Percentiles rank a stretch among this genome's conserved stretches.
phyloP scores from a whole-genome alignment of 2,113 vertebrate genomes.

The Psephotus haematonotus region DNA sequence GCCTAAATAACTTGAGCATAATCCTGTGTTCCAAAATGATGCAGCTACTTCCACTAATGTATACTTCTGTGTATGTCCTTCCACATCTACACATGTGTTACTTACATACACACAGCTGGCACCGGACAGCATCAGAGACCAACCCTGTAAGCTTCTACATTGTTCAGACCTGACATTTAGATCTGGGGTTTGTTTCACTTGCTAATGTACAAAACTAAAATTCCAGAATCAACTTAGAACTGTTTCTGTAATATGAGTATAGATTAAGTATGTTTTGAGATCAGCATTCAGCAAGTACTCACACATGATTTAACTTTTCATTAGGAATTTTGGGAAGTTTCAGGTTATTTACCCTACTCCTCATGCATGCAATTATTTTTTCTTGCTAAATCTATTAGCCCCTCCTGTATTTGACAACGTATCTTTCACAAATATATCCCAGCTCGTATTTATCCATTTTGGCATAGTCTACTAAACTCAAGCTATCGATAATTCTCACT shows the following conservation, averaged over 20 bases:
- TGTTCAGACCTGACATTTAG: not conserved
- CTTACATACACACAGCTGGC: not conserved
- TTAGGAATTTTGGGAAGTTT: not conserved
- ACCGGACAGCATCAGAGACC: not conserved
- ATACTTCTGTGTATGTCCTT: not conserved
- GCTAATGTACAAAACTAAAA: not conserved
- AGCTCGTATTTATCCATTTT: not conserved
- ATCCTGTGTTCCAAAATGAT: not conserved
- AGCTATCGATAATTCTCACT: not conserved
- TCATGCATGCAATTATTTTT: not conserved
- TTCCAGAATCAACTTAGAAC: not conserved
- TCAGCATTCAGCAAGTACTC: not conserved
- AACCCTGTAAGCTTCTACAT: not conserved
- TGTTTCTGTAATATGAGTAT: not conserved
- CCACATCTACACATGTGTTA: not conserved
- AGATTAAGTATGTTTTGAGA: not conserved
- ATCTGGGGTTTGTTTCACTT: not conserved
- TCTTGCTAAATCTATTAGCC: not conserved
- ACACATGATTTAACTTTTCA: not conserved
- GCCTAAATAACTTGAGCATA: not conserved
- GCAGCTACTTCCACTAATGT: not conserved
- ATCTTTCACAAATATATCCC: not conserved
- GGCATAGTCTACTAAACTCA: not conserved
- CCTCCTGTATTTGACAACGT: not conserved
- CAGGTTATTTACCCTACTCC: not conserved